Evolutionary conservation across 2,113 vertebrate species (phyloP).

Genomic region (Carettochelys insculpta): DNA sequence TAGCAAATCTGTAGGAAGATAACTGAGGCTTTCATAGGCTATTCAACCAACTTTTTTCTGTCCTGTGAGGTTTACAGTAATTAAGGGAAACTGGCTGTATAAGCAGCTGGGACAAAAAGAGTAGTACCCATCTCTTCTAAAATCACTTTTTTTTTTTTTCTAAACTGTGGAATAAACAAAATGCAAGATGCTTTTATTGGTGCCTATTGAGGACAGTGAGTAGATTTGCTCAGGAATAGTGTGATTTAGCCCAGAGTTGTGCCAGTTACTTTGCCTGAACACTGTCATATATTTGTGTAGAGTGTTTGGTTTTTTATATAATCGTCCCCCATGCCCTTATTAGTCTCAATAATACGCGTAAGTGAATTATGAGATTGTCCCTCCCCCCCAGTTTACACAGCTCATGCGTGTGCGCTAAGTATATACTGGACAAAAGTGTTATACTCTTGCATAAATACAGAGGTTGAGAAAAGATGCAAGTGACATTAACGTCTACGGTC

Average conservation of each 20-base stretch:
- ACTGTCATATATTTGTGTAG: not conserved
- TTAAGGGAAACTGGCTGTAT: not conserved
- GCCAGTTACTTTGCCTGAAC: fast-evolving
- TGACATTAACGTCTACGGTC: not conserved
- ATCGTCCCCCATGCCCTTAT: not conserved
- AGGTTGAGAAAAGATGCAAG: not conserved
- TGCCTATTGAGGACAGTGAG: too few species aligned
- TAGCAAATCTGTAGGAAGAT: conserved; percentile 28
- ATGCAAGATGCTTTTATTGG: not conserved
- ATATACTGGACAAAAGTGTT: not conserved
- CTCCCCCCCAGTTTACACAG: not conserved
- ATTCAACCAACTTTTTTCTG: conserved; percentile 3
- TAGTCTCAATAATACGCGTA: not conserved
- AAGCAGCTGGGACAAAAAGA: not conserved
- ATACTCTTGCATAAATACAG: not conserved
- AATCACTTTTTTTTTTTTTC: not conserved
- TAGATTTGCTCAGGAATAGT: not conserved
- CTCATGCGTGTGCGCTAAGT: not conserved
- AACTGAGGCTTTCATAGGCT: conserved; percentile 3
- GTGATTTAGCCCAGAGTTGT: not conserved
- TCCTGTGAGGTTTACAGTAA: not conserved
- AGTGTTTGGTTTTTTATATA: fast-evolving
- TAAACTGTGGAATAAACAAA: not conserved
- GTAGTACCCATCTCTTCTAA: not conserved
- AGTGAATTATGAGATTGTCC: not conserved